A percentile compares a stretch with the other conserved stretches of the same genome.
Evolutionary conservation across 2,888 invertebrate species (phyloP).

Genomic region (Amblyjoppa fuscipennis): DNA sequence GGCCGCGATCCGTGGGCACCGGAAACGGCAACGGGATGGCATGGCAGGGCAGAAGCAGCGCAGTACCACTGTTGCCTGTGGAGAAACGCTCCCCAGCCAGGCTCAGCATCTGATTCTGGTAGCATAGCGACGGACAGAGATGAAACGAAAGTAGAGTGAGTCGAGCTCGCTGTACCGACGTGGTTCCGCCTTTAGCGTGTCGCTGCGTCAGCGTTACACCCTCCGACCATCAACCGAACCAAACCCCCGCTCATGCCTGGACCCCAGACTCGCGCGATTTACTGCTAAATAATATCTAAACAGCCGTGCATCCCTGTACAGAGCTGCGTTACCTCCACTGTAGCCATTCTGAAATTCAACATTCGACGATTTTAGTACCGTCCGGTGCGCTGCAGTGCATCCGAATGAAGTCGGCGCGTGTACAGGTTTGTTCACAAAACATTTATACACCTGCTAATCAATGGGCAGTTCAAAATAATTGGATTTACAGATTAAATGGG

Average conservation of each 20-base stretch:
- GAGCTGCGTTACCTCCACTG: constrained; percentile 9
- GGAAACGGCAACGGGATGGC: constrained; percentile 52
- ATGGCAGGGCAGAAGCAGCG: constrained; percentile 48
- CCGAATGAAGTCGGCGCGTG: constrained; percentile 3
- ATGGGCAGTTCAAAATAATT: background rate
- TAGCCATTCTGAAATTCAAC: constrained; percentile 8
- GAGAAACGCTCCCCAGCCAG: constrained; percentile 26
- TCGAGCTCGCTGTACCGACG: constrained; percentile 70
- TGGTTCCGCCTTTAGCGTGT: constrained; percentile 84
- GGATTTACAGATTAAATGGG: background rate
- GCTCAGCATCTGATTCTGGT: constrained; percentile 42
- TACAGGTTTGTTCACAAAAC: background rate
- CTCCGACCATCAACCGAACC: constrained; percentile 69
- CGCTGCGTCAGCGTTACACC: constrained; percentile 83
- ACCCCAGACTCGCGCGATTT: constrained; percentile 76
- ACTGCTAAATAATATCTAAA: constrained; percentile 84
- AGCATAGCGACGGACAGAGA: constrained; percentile 43
- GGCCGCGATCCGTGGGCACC: constrained; percentile 42
- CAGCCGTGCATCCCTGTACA: constrained; percentile 65
- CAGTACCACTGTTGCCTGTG: constrained; percentile 18
- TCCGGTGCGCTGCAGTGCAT: background rate
- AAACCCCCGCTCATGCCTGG: constrained; percentile 67
- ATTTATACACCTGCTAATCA: background rate
- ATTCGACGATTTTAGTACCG: constrained; percentile 19
- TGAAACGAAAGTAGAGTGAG: constrained; percentile 69